phyloP scores from a whole-genome alignment of 2,888 invertebrate species.

The Cenopis cana region DNA sequence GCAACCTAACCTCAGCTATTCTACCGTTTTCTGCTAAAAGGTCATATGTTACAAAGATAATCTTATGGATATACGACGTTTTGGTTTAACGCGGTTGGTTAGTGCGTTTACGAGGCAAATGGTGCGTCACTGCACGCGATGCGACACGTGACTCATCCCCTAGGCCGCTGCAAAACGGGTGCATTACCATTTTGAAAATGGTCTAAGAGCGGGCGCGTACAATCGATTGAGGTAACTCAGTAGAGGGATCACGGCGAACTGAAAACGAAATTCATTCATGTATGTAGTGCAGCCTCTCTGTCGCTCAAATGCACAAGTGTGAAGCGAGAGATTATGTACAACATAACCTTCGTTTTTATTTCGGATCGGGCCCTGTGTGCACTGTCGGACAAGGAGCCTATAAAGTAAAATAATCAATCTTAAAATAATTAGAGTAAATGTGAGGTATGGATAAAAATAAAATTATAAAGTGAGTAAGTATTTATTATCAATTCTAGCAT shows the following conservation, averaged over 20 bases:
- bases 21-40: slow-evolving; percentile 22
- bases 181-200: slow-evolving; percentile 65
- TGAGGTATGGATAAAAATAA: too few species aligned
- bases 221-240: not conserved
- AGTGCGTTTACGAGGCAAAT: slow-evolving; percentile 69
- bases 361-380: too few species aligned
- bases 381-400: too few species aligned
- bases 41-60: not conserved
- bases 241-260: not conserved
- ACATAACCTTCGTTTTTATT: too few species aligned
- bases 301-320: too few species aligned
- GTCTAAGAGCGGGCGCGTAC: slow-evolving; percentile 47
- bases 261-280: too few species aligned
- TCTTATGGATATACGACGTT: not conserved
- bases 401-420: too few species aligned
- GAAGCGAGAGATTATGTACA: too few species aligned
- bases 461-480: too few species aligned
- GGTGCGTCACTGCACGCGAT: slow-evolving; percentile 67
- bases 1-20: slow-evolving; percentile 64
- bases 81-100: slow-evolving; percentile 48
- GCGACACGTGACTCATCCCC: slow-evolving; percentile 72
- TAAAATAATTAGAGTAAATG: too few species aligned
- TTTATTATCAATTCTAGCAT: too few species aligned
- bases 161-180: slow-evolving; percentile 65
- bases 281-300: too few species aligned